Percentiles rank a stretch among this genome's conserved stretches.
Evolutionary conservation across 2,797 vertebrate species (phyloP).

Genomic region (Pachyuromys duprasi): DNA sequence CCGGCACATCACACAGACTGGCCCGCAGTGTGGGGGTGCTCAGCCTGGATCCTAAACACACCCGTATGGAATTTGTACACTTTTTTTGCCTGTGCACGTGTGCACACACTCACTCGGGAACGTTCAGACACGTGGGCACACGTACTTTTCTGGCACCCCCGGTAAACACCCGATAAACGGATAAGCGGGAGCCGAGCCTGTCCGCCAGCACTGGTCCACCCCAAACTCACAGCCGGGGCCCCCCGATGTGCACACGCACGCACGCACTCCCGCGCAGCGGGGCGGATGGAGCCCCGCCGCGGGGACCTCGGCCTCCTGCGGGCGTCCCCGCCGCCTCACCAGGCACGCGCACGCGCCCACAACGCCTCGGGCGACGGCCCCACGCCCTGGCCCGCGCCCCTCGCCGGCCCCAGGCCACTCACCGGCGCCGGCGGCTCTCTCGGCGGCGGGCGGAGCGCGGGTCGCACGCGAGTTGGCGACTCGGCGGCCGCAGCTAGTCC

Average conservation of each 20-base stretch:
- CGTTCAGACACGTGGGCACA: slow-evolving; percentile 52
- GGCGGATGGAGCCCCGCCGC: background rate
- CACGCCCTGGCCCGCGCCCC: background rate
- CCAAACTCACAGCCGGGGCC: background rate
- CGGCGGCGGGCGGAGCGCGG: slow-evolving; percentile 2
- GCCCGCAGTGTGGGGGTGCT: background rate
- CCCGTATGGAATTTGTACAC: background rate
- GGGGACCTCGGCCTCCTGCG: slow-evolving; percentile 34
- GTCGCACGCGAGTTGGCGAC: slow-evolving; percentile 75
- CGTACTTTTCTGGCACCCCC: background rate
- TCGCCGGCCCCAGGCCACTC: background rate
- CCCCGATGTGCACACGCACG: slow-evolving; percentile 6
- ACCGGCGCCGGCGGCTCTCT: background rate
- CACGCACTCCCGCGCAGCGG: background rate
- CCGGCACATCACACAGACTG: background rate
- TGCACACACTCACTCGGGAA: background rate
- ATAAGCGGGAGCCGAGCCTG: background rate
- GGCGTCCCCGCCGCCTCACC: background rate
- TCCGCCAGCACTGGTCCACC: background rate
- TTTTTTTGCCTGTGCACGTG: background rate
- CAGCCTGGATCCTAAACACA: background rate
- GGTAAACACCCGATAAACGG: background rate
- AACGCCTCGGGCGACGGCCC: background rate
- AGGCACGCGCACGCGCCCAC: background rate
- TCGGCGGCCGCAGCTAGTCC: slow-evolving; percentile 59